Evolutionary conservation across 1,140 invertebrate genomes (phyloP).

Genomic region (Drosophila ercepeae): DNA sequence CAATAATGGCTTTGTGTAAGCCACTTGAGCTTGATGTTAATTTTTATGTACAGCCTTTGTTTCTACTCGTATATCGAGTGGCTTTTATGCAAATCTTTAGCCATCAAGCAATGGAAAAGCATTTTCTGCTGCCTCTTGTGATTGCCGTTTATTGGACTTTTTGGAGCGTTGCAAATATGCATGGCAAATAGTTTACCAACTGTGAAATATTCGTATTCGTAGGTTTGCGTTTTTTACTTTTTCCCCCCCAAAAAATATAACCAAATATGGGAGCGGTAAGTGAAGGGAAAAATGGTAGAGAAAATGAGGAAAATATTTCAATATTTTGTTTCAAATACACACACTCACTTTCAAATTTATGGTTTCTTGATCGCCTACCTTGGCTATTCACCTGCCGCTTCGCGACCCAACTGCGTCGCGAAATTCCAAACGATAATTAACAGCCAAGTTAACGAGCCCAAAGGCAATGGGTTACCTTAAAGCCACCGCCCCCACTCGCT

Average conservation of each 20-base stretch:
- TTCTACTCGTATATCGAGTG: constrained; percentile 3
- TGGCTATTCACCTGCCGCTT: constrained; percentile 4
- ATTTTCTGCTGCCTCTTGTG: constrained; percentile 60
- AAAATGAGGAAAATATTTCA: background rate
- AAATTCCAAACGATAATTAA: constrained; percentile 52
- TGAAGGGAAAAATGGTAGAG: constrained; percentile 23
- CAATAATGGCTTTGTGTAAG: constrained; percentile 31
- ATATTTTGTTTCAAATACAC: background rate
- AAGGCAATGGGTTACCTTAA: constrained; percentile 24
- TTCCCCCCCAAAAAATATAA: background rate
- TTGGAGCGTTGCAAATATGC: constrained; percentile 78
- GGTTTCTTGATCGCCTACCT: constrained; percentile 6
- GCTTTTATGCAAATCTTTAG: constrained; percentile 42
- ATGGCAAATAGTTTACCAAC: constrained; percentile 56
- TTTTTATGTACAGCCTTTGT: constrained; percentile 43
- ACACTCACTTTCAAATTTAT: constrained; percentile 1
- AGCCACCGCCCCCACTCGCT: constrained; percentile 19
- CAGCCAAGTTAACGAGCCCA: constrained; percentile 42
- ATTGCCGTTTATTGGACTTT: constrained; percentile 76
- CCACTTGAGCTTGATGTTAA: constrained; percentile 55
- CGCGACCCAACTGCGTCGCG: constrained; percentile 48
- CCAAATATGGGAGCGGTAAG: background rate
- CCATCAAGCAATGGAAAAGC: constrained; percentile 57
- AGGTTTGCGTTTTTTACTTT: constrained; percentile 37
- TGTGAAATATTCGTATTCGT: constrained; percentile 29